These are phyloP conservation scores for Microdon myrmicae DNA, from an alignment of 2,888 invertebrate species.

Conservation along the genomic window DNA sequence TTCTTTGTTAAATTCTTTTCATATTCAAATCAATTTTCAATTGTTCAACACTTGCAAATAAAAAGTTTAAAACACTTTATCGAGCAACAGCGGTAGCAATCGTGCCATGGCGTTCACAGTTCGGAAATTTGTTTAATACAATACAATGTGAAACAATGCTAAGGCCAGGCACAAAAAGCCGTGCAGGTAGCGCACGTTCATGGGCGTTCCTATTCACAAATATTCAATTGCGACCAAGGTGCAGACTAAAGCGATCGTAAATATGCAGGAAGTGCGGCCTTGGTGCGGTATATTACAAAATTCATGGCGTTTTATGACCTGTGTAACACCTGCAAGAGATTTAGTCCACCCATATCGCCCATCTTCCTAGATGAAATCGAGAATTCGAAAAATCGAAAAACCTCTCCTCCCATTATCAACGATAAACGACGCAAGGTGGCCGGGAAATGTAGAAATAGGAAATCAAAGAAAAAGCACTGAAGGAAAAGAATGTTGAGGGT, in stretches of 20 bases:
- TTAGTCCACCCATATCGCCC: constrained; percentile 5
- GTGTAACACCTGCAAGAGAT: constrained; percentile 45
- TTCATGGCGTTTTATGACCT: constrained; percentile 50
- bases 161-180: too few species aligned
- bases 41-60: too few species aligned
- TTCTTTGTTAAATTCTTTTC: too few species aligned
- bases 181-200: too few species aligned
- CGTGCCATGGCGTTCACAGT: too few species aligned
- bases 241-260: constrained; percentile 44
- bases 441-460: neutral
- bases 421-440: neutral
- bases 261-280: constrained; percentile 27
- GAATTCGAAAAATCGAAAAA: neutral
- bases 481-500: constrained; percentile 15
- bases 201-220: constrained; percentile 14
- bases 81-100: too few species aligned
- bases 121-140: too few species aligned
- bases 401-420: constrained; percentile 9
- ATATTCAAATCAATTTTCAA: too few species aligned
- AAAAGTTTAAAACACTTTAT: too few species aligned
- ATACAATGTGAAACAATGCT: too few species aligned
- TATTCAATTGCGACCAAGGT: constrained; percentile 23
- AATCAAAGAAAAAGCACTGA: neutral
- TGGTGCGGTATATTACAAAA: constrained; percentile 29
- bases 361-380: neutral